phyloP scores from a whole-genome alignment of 2,888 invertebrate species.

The Tenthredo notha region DNA sequence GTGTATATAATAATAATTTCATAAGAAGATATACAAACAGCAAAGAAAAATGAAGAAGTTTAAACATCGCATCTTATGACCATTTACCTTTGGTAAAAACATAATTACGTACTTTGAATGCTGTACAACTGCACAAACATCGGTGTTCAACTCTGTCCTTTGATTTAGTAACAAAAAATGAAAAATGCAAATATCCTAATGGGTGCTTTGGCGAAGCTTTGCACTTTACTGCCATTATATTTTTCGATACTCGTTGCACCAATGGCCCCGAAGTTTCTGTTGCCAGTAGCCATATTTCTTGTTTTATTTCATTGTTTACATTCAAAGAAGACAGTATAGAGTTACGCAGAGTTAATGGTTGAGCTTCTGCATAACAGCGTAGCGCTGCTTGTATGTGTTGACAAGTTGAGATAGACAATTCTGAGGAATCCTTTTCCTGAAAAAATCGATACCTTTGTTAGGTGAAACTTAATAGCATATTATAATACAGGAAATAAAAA shows the following conservation, averaged over 20 bases:
- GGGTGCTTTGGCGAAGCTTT: constrained; percentile 84
- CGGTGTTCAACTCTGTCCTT: constrained; percentile 80
- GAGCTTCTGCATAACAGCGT: constrained; percentile 82
- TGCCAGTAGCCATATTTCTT: constrained; percentile 82
- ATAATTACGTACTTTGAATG: constrained; percentile 78
- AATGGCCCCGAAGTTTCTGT: constrained; percentile 83
- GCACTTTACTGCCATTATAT: constrained; percentile 87
- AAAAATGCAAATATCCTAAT: constrained; percentile 86
- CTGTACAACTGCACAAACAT: constrained; percentile 82
- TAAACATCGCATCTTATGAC: neutral
- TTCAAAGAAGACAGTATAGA: constrained; percentile 82
- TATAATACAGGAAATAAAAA: neutral
- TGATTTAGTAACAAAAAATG: constrained; percentile 80
- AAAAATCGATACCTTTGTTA: neutral
- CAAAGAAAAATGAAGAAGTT: neutral
- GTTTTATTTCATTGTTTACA: constrained; percentile 82
- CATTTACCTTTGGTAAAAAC: neutral
- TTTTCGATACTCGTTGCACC: constrained; percentile 86
- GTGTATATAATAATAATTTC: constrained; percentile 46
- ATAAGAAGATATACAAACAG: neutral
- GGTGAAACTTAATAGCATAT: neutral
- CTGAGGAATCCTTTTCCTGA: constrained; percentile 71
- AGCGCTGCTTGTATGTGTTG: constrained; percentile 84
- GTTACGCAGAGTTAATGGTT: constrained; percentile 82
- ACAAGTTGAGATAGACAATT: constrained; percentile 77